Evolutionary conservation across 2,113 vertebrate genomes (phyloP).

Genomic region (Salvelinus sp.): DNA sequence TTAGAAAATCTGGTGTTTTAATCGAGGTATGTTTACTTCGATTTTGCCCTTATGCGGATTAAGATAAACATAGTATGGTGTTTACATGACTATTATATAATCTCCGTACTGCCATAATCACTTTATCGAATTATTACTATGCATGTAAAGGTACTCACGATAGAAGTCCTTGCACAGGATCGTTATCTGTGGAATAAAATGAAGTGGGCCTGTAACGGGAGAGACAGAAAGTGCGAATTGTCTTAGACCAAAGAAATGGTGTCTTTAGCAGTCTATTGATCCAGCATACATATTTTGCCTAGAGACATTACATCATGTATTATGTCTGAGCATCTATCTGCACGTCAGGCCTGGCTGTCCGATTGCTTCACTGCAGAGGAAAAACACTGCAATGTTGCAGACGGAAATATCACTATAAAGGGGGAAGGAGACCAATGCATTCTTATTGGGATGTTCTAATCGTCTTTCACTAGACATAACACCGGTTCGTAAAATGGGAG

Average conservation of each 20-base stretch:
- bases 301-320: background rate
- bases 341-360: slow-evolving; percentile 19
- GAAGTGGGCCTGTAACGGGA: too few species aligned
- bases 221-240: background rate
- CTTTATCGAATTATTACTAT: too few species aligned
- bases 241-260: background rate
- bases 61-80: too few species aligned
- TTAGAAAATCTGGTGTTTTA: too few species aligned
- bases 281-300: background rate
- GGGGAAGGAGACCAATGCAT: background rate
- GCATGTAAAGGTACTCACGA: too few species aligned
- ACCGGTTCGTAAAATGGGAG: background rate
- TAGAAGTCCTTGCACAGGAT: too few species aligned
- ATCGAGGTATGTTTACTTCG: too few species aligned
- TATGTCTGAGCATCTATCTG: slow-evolving; percentile 9
- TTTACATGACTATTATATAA: too few species aligned
- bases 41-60: too few species aligned
- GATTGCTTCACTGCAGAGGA: slow-evolving; percentile 35
- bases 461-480: background rate
- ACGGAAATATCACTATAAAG: background rate
- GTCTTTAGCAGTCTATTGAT: background rate
- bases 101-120: too few species aligned
- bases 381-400: slow-evolving; percentile 40
- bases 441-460: background rate
- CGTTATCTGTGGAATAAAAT: too few species aligned